Conservation (phyloP, 2,797 vertebrate species). For the Percopsis omiscomaycus region DNA sequence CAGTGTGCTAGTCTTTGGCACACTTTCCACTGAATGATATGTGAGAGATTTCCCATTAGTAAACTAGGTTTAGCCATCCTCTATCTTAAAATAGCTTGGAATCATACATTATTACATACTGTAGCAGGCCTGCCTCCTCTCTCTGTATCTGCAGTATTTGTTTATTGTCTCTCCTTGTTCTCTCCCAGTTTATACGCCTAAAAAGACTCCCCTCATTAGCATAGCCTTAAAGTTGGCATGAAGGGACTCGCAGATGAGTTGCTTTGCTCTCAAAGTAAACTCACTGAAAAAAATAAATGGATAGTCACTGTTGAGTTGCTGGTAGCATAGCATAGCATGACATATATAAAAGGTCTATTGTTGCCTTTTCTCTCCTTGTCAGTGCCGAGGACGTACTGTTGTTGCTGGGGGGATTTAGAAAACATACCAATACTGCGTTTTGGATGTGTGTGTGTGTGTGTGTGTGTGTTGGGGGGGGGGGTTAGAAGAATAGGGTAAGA, state of each 20-base stretch:
- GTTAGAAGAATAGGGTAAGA: constrained; percentile 23
- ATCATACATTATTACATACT: constrained; percentile 74
- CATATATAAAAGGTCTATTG: not conserved
- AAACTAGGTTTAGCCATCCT: constrained; percentile 62
- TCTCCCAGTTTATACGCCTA: constrained; percentile 38
- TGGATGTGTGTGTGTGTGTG: not conserved
- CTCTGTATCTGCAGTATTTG: constrained; percentile 41
- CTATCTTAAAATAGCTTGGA: constrained; percentile 73
- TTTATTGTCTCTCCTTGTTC: constrained; percentile 60
- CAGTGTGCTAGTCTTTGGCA: constrained; percentile 47
- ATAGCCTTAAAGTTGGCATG: constrained; percentile 59
- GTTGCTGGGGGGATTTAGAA: constrained; percentile 25
- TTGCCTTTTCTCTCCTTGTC: not conserved
- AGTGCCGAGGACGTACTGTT: not conserved
- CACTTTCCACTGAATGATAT: constrained; percentile 54
- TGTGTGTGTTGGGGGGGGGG: constrained; percentile 19
- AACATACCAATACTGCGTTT: constrained; percentile 20
- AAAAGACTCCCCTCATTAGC: constrained; percentile 61
- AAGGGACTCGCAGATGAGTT: constrained; percentile 36
- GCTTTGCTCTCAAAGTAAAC: constrained; percentile 42
- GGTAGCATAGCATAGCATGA: too few relatives aligned
- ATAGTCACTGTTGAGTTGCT: constrained; percentile 22
- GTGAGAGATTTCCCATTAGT: constrained; percentile 64
- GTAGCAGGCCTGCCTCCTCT: constrained; percentile 42
- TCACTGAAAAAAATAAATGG: constrained; percentile 18